Percentiles rank a stretch among this genome's conserved stretches.
phyloP scores from a whole-genome alignment of 2,888 invertebrate genomes.

The Camponotus fellah region DNA sequence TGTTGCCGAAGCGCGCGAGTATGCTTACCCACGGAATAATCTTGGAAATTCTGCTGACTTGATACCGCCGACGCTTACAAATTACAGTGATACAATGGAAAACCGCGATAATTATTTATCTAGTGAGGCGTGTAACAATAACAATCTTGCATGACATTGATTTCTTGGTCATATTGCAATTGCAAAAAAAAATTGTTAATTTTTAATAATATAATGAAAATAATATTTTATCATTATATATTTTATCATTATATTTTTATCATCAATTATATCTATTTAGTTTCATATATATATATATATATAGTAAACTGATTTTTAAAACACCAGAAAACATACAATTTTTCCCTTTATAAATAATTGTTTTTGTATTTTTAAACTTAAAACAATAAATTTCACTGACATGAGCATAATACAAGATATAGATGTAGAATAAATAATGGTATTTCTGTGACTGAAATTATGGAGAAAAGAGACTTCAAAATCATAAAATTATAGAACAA shows the following conservation, averaged over 20 bases:
- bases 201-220: no score
- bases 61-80: slow-evolving; percentile 32
- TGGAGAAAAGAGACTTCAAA: neutral
- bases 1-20: slow-evolving; percentile 37
- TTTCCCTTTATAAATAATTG: neutral
- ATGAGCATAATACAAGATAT: slow-evolving; percentile 12
- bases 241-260: neutral
- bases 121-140: neutral
- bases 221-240: neutral
- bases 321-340: slow-evolving; percentile 1
- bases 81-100: slow-evolving; percentile 32
- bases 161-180: neutral
- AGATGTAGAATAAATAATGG: neutral
- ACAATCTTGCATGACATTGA: neutral
- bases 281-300: neutral
- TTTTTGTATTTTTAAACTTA: neutral
- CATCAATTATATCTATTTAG: neutral
- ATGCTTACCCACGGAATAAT: slow-evolving; percentile 49
- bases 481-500: slow-evolving; percentile 14
- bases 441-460: neutral
- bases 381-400: neutral
- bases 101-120: slow-evolving; percentile 25
- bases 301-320: neutral
- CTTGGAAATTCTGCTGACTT: slow-evolving; percentile 43
- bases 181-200: neutral